Evolutionary conservation across 2,797 vertebrate genomes (phyloP), one percentile per base, ranked within the genome.

Genomic region (Hoplostethus atlanticus): DNA sequence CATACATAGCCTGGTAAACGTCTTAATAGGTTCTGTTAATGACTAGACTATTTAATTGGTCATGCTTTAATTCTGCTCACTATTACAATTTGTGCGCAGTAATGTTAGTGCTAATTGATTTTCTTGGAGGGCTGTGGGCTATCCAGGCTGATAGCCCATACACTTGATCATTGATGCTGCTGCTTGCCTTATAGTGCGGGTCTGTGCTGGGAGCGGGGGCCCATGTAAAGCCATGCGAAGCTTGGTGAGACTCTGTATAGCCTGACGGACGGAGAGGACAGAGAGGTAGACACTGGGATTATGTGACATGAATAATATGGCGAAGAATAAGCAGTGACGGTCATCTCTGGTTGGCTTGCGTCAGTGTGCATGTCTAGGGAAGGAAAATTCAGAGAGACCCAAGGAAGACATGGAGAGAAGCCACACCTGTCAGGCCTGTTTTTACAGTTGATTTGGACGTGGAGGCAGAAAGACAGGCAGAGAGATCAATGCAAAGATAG

Each of bases 221-320:
- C 77, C 86, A 65, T 83, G 84, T 81, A 54, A 82, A 81, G 63
- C 75, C 79, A 71, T 28, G 82, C 58, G 46, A 58, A 57, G 71
- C 71, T 85, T 3, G 59, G 46, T 0, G 50, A 52, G 69, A 61
- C 60, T 73, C 51, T 28, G 61, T 17, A 63, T 77, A 57, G 64
- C 54, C 82, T 89, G 88, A 87, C 69, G 71, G 85, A 89, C 87
- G 62, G 84, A 86, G 84, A 88, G 86, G 89, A 89, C 81, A 30
- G 83, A 79, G 85, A 88, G 86, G 76, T 87, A 92, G 91, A 91
- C 86, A 83, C 80, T 79, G 90, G 84, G 84, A 92, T 92, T 92
- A 92, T 94, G 93, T 94, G 93, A 94, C 93, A 89, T 88, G 93
- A 92, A 93, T 93, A 94, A 91, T 91, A 90, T 75, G 87, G 62